Conservation (phyloP, 2,113 vertebrate species). For the Pseudorasbora parva region DNA sequence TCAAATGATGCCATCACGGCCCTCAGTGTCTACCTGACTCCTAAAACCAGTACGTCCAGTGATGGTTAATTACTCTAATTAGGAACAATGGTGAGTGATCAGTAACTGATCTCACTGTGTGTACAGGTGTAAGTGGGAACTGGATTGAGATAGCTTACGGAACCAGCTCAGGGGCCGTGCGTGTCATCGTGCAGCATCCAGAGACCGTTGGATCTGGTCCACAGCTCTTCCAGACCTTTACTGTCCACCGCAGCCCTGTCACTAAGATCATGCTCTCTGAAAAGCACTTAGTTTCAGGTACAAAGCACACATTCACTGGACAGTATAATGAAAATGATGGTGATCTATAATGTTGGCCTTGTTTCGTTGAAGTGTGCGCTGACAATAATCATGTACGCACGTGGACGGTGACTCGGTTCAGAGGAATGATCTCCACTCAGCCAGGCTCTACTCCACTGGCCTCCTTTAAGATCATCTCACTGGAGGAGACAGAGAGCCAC, state of each 20-base stretch:
- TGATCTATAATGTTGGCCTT: not conserved
- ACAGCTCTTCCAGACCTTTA: slow-evolving; percentile 97
- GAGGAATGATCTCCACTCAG: slow-evolving; percentile 98
- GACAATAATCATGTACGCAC: slow-evolving; percentile 97
- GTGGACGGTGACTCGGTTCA: slow-evolving; percentile 95
- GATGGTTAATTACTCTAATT: not conserved
- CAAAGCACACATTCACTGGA: not conserved
- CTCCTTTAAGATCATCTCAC: slow-evolving; percentile 94
- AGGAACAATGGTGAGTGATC: not conserved
- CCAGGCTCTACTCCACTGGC: slow-evolving; percentile 95
- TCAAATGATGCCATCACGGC: slow-evolving; percentile 97
- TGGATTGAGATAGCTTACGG: slow-evolving; percentile 98
- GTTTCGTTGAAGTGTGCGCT: slow-evolving; percentile 84
- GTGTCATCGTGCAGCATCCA: slow-evolving; percentile 95
- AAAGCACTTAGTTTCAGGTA: slow-evolving; percentile 96
- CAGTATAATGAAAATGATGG: not conserved
- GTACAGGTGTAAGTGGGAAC: slow-evolving; percentile 92
- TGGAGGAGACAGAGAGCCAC: slow-evolving; percentile 95
- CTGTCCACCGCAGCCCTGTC: slow-evolving; percentile 94
- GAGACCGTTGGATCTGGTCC: slow-evolving; percentile 96
- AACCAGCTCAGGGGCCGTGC: slow-evolving; percentile 93
- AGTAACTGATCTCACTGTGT: not conserved
- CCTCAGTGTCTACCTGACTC: slow-evolving; percentile 96
- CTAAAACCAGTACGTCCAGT: slow-evolving; percentile 90
- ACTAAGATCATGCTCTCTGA: slow-evolving; percentile 98